Evolutionary conservation across 2,888 invertebrate species (phyloP), one percentile per base, ranked within the genome.

Genomic region (Clostera curtula): DNA sequence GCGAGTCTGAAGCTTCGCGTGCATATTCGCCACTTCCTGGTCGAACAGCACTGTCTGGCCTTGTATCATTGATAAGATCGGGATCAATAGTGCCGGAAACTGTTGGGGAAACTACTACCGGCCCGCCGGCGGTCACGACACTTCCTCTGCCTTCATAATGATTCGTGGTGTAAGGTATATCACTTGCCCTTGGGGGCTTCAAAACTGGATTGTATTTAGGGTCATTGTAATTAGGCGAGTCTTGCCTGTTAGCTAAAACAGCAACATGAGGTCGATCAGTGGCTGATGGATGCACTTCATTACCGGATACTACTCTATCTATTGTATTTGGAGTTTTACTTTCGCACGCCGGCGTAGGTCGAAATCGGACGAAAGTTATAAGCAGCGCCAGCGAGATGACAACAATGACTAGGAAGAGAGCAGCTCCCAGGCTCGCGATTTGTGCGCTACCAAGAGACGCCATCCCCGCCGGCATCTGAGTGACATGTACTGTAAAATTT

Each of bases 401-500:
- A 23, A 93, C 82, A 37, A 93, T 90, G 13, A 95, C 85, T 11
- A 93, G 86, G 32, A 94, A 91, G 34, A 94, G 74, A 7, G 93
- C 93, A 1, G 93, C 93, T 47, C 93, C 93, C 29, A 95, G 80
- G 19, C 94, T 93, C 11, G 93, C 93, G 49, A 95, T 93, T 67
- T 95, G 94, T 5, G 93, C 92, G 41, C 91, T 92, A 24, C 92
- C 93, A 33, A 95, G 73, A 1, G 92, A 90, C 2, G 91, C 91
- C 86, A 93, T 91, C 25, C 93, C 93, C 13, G 90, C 92, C 22
- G 92, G 87, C 31, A 90, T 80, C 73, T 92, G 87, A 26, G 91
- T 89, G 27, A 96, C 92, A 58, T 92, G 91, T 19, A 96, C 85
- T 17, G 95, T 95, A 58, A 95, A 95, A 71, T 96, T 96, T 7